Conservation (phyloP, 2,888 invertebrate species). For the Cosmorhoe ocellata region DNA sequence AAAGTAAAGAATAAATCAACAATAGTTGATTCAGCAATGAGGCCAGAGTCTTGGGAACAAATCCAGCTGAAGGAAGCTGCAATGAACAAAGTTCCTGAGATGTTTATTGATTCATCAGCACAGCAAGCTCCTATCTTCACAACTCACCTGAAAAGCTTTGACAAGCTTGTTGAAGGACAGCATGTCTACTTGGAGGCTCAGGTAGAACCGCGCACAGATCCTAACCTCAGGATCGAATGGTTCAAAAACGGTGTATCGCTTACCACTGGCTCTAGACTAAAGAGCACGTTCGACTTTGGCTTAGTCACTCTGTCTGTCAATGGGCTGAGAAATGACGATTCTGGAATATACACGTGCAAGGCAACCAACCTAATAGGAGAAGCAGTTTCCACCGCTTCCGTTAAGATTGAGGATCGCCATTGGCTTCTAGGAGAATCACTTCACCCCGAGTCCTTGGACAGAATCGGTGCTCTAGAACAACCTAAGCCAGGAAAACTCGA, state of each 20-base stretch:
- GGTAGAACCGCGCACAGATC: slow-evolving; percentile 95
- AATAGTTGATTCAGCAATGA: slow-evolving; percentile 91
- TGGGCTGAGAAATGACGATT: slow-evolving; percentile 93
- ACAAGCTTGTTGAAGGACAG: slow-evolving; percentile 92
- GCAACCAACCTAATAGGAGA: slow-evolving; percentile 96
- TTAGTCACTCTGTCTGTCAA: slow-evolving; percentile 95
- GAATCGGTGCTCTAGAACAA: slow-evolving; percentile 93
- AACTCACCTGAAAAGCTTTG: slow-evolving; percentile 92
- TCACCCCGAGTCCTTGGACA: slow-evolving; percentile 94
- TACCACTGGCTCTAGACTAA: slow-evolving; percentile 93
- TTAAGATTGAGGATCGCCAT: slow-evolving; percentile 94
- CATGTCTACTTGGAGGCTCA: slow-evolving; percentile 94
- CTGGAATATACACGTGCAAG: slow-evolving; percentile 97
- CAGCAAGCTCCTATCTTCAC: slow-evolving; percentile 98
- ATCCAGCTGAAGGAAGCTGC: slow-evolving; percentile 95
- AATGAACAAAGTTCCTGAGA: slow-evolving; percentile 94
- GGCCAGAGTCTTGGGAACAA: slow-evolving; percentile 96
- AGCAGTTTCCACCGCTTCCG: slow-evolving; percentile 94
- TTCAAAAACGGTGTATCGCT: slow-evolving; percentile 94
- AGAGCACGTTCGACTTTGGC: slow-evolving; percentile 98
- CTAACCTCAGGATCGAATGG: slow-evolving; percentile 94
- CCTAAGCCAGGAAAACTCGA: slow-evolving; percentile 86
- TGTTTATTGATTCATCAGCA: slow-evolving; percentile 92
- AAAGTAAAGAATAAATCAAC: slow-evolving; percentile 93
- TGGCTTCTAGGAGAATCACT: slow-evolving; percentile 94